These are phyloP conservation scores for Aphelinus certus DNA, from an alignment of 1,140 invertebrate species.

Conservation along the genomic window DNA sequence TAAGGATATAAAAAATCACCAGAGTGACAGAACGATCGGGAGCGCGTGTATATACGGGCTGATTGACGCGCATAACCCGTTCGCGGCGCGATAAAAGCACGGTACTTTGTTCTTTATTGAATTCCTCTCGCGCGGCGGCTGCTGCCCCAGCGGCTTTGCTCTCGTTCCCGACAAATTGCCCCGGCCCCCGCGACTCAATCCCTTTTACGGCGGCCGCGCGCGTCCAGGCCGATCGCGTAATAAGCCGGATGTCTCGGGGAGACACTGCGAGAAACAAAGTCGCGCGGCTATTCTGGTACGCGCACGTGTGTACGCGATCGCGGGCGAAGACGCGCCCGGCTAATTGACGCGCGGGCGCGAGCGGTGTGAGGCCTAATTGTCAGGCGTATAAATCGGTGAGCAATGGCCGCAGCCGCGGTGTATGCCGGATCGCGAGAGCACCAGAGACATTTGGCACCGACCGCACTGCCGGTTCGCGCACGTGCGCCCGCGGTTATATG, in stretches of 20 bases:
- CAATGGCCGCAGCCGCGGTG: conserved; percentile 20
- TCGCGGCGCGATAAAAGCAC: conserved; percentile 31
- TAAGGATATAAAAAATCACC: conserved; percentile 20
- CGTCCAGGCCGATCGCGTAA: neutral
- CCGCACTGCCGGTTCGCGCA: too few species aligned
- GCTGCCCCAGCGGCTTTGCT: neutral
- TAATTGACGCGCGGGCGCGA: conserved; percentile 21
- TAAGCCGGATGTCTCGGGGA: neutral
- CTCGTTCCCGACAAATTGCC: conserved; percentile 23
- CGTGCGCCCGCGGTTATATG: too few species aligned
- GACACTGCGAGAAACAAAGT: neutral
- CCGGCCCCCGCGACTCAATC: neutral
- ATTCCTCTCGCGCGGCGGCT: conserved; percentile 11
- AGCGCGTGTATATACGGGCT: neutral
- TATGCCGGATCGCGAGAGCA: neutral
- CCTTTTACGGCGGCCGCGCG: neutral
- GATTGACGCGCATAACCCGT: conserved; percentile 34
- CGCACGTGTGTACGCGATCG: neutral
- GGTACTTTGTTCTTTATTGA: conserved; percentile 39
- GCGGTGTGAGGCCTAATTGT: conserved; percentile 48
- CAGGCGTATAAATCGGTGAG: conserved; percentile 52
- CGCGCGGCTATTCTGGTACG: conserved; percentile 12
- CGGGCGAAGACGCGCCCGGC: neutral
- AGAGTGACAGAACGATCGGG: neutral
- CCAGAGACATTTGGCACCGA: conserved; percentile 17